phyloP scores from a whole-genome alignment of 2,113 vertebrate genomes.

The zebrafish (Danio rerio) region DNA sequence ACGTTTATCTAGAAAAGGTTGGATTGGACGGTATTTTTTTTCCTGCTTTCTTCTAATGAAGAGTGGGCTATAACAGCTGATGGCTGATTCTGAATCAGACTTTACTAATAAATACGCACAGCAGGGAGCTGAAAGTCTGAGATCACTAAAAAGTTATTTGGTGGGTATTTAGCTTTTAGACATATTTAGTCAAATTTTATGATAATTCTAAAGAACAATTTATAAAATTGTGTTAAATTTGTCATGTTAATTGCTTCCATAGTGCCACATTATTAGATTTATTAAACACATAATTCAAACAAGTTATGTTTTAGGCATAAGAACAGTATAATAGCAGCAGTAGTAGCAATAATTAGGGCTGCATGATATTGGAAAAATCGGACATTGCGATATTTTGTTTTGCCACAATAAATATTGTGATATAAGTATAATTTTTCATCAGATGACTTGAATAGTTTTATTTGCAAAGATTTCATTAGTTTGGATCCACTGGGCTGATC shows the following conservation, averaged over 20 bases:
- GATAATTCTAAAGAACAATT: neutral
- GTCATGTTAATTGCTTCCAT: neutral
- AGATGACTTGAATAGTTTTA: too few species aligned
- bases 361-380: too few species aligned
- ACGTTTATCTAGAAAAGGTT: conserved; percentile 13
- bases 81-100: neutral
- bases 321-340: neutral
- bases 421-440: too few species aligned
- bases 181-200: neutral
- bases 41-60: neutral
- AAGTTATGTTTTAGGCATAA: neutral
- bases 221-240: neutral
- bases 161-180: neutral
- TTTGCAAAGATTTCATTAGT: too few species aligned
- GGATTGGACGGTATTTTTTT: conserved; percentile 4
- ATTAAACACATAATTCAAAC: neutral
- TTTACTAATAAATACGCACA: neutral
- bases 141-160: too few species aligned
- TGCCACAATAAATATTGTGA: too few species aligned
- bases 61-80: too few species aligned
- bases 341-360: too few species aligned
- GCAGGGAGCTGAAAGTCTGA: neutral
- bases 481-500: too few species aligned
- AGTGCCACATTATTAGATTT: neutral
- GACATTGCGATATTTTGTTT: too few species aligned